These are phyloP conservation scores for Tinea pellionella DNA, from an alignment of 2,888 invertebrate species.

Conservation along the genomic window DNA sequence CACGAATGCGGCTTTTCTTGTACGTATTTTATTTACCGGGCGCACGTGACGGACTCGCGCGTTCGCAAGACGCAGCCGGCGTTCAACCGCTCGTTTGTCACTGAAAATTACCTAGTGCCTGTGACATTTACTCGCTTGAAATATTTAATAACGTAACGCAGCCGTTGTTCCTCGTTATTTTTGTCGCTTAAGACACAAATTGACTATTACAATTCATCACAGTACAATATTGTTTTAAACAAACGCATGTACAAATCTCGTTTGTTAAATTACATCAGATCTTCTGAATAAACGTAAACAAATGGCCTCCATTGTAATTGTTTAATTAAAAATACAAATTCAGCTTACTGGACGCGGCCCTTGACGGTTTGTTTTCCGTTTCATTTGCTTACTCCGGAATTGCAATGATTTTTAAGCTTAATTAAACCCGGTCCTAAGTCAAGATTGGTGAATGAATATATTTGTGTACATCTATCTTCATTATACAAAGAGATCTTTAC, in stretches of 20 bases:
- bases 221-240: not conserved
- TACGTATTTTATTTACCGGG: conserved; percentile 50
- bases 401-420: conserved; percentile 40
- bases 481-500: not conserved
- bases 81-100: conserved; percentile 52
- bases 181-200: not conserved
- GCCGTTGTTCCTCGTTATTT: conserved; percentile 10
- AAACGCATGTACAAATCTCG: conserved; percentile 2
- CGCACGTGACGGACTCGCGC: conserved; percentile 45
- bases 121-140: conserved; percentile 33
- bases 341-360: not conserved
- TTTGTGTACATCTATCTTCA: not conserved
- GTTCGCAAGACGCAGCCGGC: conserved; percentile 34
- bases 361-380: conserved; percentile 22
- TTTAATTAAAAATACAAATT: conserved; percentile 14
- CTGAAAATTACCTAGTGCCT: conserved; percentile 37
- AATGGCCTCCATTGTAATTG: conserved; percentile 1
- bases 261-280: not conserved
- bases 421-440: conserved; percentile 39
- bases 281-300: conserved; percentile 7
- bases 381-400: conserved; percentile 36
- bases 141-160: conserved; percentile 30
- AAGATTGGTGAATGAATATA: conserved; percentile 14
- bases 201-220: conserved; percentile 7
- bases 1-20: conserved; percentile 29